Evolutionary conservation across 2,888 invertebrate genomes (phyloP).

Genomic region (Chrysomela aeneicollis): DNA sequence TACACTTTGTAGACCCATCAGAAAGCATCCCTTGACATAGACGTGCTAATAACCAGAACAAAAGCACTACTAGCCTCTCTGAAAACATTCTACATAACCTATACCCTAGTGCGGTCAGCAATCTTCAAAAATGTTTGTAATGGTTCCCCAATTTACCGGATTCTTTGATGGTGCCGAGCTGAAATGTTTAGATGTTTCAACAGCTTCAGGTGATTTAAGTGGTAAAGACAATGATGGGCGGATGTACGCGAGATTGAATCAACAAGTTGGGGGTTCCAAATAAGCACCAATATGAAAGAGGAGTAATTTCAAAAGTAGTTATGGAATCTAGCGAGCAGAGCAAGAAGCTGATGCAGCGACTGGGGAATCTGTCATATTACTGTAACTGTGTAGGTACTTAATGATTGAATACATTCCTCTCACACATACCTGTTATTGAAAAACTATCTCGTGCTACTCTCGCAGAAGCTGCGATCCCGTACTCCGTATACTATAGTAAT

Average conservation of each 20-base stretch:
- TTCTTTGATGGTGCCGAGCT: slow-evolving; percentile 44
- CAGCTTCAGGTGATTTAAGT: slow-evolving; percentile 22
- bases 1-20: slow-evolving; percentile 20
- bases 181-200: slow-evolving; percentile 21
- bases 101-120: slow-evolving; percentile 40
- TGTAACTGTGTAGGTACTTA: slow-evolving; percentile 1
- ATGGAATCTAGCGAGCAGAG: neutral
- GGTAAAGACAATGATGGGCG: too few relatives aligned
- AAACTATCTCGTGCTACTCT: slow-evolving; percentile 35
- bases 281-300: neutral
- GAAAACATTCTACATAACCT: slow-evolving; percentile 52
- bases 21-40: slow-evolving; percentile 43
- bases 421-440: slow-evolving; percentile 47
- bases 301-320: neutral
- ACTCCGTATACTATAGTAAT: slow-evolving; percentile 42
- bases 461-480: slow-evolving; percentile 47
- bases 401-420: slow-evolving; percentile 11
- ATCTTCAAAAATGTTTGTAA: slow-evolving; percentile 57
- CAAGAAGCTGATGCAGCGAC: neutral
- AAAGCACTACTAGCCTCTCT: slow-evolving; percentile 55
- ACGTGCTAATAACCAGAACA: slow-evolving; percentile 57
- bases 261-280: too few relatives aligned
- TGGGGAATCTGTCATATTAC: neutral
- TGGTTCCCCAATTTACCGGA: slow-evolving; percentile 58
- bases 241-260: too few relatives aligned